These are phyloP conservation scores for Lypha dubia DNA, from an alignment of 2,888 invertebrate genomes.

Conservation along the genomic window DNA sequence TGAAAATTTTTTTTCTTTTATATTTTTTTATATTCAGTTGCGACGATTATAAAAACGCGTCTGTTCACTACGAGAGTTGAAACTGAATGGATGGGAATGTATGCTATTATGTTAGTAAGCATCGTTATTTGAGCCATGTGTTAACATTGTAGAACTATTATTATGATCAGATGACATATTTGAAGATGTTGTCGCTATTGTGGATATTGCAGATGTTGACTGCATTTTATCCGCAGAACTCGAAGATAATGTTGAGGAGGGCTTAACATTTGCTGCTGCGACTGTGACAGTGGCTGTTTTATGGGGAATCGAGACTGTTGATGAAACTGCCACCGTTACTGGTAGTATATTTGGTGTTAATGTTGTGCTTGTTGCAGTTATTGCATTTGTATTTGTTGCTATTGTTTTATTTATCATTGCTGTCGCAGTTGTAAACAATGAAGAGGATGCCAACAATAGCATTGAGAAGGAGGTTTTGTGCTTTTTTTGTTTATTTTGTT, in stretches of 20 bases:
- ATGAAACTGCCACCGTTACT: conserved; percentile 20
- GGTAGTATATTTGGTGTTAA: conserved; percentile 43
- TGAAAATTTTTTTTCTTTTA: no score
- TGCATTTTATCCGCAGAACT: conserved; percentile 44
- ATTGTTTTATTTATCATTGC: conserved; percentile 12
- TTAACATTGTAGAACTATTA: conserved; percentile 56
- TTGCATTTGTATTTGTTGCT: conserved; percentile 6
- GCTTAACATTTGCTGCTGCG: conserved; percentile 1
- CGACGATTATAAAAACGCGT: no score
- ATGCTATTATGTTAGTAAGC: conserved; percentile 67
- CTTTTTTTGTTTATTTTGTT: conserved; percentile 63
- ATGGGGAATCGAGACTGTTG: conserved; percentile 38
- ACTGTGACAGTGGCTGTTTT: conserved; percentile 17
- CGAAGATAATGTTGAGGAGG: conserved; percentile 15
- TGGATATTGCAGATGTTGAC: conserved; percentile 15
- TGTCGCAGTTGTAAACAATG: not conserved
- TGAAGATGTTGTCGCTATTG: conserved; percentile 39
- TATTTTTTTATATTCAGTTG: no score
- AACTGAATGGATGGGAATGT: conserved; percentile 72
- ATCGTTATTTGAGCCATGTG: conserved; percentile 68
- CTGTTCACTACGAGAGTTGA: no score
- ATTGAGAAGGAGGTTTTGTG: conserved; percentile 58
- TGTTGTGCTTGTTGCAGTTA: conserved; percentile 49
- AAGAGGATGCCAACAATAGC: conserved; percentile 7
- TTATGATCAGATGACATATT: conserved; percentile 32